A percentile compares a stretch with the other conserved stretches of the same genome.
Conservation (phyloP, 2,113 vertebrate species). For the Ctenomys sociabilis region DNA sequence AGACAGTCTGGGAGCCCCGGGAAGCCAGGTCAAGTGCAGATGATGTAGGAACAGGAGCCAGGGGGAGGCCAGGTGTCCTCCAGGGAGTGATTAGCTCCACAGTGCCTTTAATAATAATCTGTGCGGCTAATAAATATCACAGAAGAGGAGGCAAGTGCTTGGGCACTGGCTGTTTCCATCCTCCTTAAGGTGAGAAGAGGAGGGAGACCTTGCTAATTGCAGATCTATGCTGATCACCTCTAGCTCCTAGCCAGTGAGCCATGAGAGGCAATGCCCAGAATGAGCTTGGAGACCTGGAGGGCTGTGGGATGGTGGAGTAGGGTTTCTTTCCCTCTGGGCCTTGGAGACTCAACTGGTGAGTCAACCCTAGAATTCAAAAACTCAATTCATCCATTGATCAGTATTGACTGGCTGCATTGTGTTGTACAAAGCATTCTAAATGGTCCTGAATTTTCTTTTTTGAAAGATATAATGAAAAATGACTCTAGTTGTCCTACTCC, state of each 20-base stretch:
- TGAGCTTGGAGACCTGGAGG: background rate
- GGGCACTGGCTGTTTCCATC: background rate
- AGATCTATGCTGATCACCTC: background rate
- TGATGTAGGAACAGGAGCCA: constrained; percentile 36
- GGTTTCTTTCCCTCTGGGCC: background rate
- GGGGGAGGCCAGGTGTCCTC: constrained; percentile 49
- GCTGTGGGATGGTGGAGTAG: background rate
- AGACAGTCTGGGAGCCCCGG: constrained; percentile 23
- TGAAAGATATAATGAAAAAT: constrained; percentile 1
- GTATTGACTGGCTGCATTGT: constrained; percentile 1
- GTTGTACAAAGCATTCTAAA: background rate
- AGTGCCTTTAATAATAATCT: constrained; percentile 59
- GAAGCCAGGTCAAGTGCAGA: constrained; percentile 71
- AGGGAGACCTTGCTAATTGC: constrained; percentile 62
- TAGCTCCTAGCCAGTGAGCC: background rate
- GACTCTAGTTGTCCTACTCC: background rate
- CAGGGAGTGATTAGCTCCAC: constrained; percentile 69
- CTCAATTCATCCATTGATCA: background rate
- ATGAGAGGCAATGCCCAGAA: background rate
- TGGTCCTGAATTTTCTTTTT: constrained; percentile 30
- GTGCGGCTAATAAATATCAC: constrained; percentile 34
- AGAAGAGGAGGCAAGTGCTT: background rate
- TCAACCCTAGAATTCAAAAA: constrained; percentile 32
- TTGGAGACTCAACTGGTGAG: constrained; percentile 27
- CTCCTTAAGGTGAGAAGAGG: constrained; percentile 41